These are phyloP conservation scores for Callimorpha dominula DNA, from an alignment of 2,888 invertebrate species.

Conservation along the genomic window DNA sequence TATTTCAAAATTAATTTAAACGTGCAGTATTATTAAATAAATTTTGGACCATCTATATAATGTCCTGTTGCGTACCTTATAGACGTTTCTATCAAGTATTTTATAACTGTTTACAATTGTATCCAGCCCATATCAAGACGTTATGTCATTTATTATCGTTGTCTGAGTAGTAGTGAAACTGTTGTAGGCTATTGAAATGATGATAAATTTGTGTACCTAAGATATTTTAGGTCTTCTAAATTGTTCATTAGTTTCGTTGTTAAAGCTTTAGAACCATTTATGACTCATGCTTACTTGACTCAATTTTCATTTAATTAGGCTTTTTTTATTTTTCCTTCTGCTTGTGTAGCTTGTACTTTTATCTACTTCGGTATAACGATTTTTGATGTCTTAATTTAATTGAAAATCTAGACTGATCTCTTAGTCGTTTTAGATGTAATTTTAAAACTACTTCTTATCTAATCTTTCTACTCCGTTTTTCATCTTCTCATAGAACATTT, in stretches of 20 bases:
- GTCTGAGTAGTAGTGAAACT: constrained; percentile 54
- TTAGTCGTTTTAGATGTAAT: constrained; percentile 47
- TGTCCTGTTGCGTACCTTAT: constrained; percentile 67
- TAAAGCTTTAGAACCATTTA: constrained; percentile 43
- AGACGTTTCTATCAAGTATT: constrained; percentile 62
- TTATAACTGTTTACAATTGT: constrained; percentile 73
- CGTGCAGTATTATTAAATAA: constrained; percentile 66
- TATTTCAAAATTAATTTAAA: constrained; percentile 70
- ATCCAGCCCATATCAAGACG: constrained; percentile 73
- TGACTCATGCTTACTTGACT: constrained; percentile 61
- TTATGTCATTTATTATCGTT: constrained; percentile 47
- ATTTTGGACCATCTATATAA: constrained; percentile 58
- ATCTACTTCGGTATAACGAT: constrained; percentile 33
- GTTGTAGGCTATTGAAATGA: constrained; percentile 59
- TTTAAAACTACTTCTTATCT: constrained; percentile 41
- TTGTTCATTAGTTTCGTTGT: constrained; percentile 56
- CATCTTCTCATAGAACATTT: constrained; percentile 38
- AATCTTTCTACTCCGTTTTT: constrained; percentile 38
- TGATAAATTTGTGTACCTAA: constrained; percentile 64
- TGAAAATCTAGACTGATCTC: constrained; percentile 51
- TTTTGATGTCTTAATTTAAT: constrained; percentile 43
- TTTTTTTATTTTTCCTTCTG: constrained; percentile 27
- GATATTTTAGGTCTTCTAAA: constrained; percentile 55
- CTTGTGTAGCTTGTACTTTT: constrained; percentile 31
- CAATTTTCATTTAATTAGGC: constrained; percentile 46